Percentiles rank a stretch among this genome's conserved stretches.
These are phyloP conservation scores for Metallyticus violacea DNA, from an alignment of 2,888 invertebrate species.

Conservation along the genomic window DNA sequence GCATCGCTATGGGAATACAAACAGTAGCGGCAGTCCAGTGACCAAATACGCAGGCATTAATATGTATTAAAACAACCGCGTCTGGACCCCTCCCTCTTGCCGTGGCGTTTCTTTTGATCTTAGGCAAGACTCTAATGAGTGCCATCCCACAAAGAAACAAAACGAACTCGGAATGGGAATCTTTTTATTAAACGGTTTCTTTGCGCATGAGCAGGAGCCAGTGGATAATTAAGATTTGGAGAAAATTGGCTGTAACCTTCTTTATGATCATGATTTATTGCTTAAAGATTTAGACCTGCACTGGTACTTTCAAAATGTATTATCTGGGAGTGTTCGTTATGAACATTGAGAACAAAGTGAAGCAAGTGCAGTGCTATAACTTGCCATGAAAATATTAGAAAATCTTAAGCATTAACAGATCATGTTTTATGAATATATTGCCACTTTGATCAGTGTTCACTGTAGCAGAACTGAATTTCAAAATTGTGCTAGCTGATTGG, in stretches of 20 bases:
- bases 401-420: too few relatives aligned
- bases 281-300: not conserved
- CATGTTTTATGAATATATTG: too few relatives aligned
- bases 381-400: too few relatives aligned
- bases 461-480: too few relatives aligned
- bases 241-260: not conserved
- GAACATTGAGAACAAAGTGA: not conserved
- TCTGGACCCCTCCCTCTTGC: not conserved
- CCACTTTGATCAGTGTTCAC: too few relatives aligned
- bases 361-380: too few relatives aligned
- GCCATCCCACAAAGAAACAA: not conserved
- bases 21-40: not conserved
- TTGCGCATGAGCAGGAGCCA: not conserved
- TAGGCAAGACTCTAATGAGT: not conserved
- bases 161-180: not conserved
- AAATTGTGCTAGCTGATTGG: too few relatives aligned
- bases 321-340: not conserved
- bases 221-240: conserved; percentile 9
- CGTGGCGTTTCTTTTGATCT: conserved; percentile 1
- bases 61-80: conserved; percentile 7
- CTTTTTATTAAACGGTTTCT: not conserved
- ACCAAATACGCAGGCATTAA: conserved; percentile 6
- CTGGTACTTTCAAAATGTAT: not conserved
- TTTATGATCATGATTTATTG: not conserved
- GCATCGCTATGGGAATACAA: too few relatives aligned